Percentiles rank a stretch among this genome's conserved stretches.
Conservation (phyloP, 2,113 vertebrate species). For the Myxocyprinus asiaticus region DNA sequence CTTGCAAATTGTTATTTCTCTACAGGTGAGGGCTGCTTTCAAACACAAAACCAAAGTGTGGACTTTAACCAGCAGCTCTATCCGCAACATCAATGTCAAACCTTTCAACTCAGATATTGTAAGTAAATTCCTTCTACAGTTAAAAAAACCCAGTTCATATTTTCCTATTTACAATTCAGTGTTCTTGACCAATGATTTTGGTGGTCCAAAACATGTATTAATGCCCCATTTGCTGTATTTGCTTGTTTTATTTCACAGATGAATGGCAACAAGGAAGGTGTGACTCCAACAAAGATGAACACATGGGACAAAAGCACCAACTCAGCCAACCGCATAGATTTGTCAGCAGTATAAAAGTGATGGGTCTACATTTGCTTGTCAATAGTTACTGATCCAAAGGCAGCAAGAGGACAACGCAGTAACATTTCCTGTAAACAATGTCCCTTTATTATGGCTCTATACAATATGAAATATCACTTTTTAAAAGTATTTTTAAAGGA, state of each 20-base stretch:
- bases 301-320: constrained; percentile 93
- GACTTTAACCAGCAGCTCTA: constrained; percentile 91
- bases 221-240: background rate
- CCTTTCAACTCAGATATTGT: constrained; percentile 95
- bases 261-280: constrained; percentile 85
- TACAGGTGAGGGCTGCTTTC: constrained; percentile 93
- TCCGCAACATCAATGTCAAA: constrained; percentile 85
- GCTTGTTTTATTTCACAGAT: constrained; percentile 72
- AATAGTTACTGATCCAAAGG: constrained; percentile 23
- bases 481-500: background rate
- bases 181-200: background rate
- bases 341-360: constrained; percentile 84
- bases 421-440: constrained; percentile 26
- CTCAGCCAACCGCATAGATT: constrained; percentile 87
- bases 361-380: background rate
- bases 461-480: background rate
- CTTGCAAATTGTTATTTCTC: background rate
- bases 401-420: constrained; percentile 28
- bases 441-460: background rate
- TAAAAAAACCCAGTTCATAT: background rate
- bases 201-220: background rate
- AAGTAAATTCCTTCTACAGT: constrained; percentile 63
- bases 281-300: constrained; percentile 83
- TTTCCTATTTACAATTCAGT: background rate
- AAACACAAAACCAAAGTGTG: constrained; percentile 99